Conservation (phyloP, 2,113 vertebrate genomes). For the Gnathonemus longibarbis region DNA sequence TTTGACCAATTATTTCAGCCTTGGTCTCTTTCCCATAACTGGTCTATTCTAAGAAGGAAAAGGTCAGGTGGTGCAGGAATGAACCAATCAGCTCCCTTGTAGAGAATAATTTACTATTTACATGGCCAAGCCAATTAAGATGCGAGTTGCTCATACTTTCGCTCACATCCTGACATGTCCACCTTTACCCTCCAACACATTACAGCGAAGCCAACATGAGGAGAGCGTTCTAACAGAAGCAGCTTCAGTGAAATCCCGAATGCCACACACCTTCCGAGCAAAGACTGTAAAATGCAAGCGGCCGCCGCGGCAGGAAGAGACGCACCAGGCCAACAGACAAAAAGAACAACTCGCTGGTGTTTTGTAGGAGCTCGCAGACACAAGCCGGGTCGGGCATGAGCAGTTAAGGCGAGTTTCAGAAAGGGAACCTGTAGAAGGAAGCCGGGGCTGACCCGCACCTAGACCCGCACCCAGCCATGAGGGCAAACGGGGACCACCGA, state of each 20-base stretch:
- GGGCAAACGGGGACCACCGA: neutral
- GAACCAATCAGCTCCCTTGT: neutral
- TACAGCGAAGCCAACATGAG: neutral
- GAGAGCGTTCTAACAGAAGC: neutral
- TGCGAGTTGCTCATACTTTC: neutral
- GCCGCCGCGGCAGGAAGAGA: neutral
- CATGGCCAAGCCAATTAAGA: neutral
- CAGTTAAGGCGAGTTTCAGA: neutral
- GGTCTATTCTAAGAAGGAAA: constrained; percentile 3
- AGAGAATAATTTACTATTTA: neutral
- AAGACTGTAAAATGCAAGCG: neutral
- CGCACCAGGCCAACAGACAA: neutral
- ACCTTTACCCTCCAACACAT: neutral
- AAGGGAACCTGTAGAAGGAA: neutral
- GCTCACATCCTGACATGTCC: neutral
- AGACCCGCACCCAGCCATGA: neutral
- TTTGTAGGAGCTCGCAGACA: neutral
- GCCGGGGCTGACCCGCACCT: neutral
- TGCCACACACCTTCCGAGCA: neutral
- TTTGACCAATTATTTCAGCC: constrained; percentile 1
- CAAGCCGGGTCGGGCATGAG: neutral
- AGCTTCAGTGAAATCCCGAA: neutral
- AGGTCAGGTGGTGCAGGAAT: neutral
- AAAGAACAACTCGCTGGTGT: neutral
- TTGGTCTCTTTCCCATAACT: neutral